Base-by-base conservation (phyloP, 1,140 invertebrate genomes). In the Anthonomus grandis region DNA sequence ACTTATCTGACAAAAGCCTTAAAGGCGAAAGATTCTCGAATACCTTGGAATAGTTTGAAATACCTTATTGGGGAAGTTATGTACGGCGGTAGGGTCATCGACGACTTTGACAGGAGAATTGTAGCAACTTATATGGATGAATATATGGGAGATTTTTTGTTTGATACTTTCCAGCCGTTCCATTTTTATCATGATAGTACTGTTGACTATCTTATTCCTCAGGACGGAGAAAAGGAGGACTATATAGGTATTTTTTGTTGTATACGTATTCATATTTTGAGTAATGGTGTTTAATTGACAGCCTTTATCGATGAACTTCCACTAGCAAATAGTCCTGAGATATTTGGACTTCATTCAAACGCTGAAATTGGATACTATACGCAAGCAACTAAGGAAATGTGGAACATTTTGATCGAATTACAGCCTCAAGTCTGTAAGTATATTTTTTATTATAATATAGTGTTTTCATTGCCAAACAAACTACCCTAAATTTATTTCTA, bases 361-460 rank as follows among this genome's bases (percentile, higher is more conserved):
- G 92, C 91, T 5, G 92, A 95, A 80, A 95, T 95, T 69, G 85
- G 85, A n/a, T 90, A 90, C 71, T 93, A 92, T 70, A 93, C 89
- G 31, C 82, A 89, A 72, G 86, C 89, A 0, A 85, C 87, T 4
- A 84, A 85, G 64, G 84, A 86, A 66, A 91, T 95, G 78, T 94
- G 90, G 90, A 78, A 64, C 37, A 83, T 89, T 73, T 76, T 95
- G 39, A 86, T 93, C 62, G 87, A 93, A 66, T 74, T 94, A 23
- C 91, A 95, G 70, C 91, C 92, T 15, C 89, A 93, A 76, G 88
- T 87, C 47, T 85, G 89, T 88, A 74, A 75, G 57, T 59, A 22
- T 22, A 2, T 12, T 21, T 10, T 21, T 21, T 10, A 41, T 3
- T 9, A 41, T 2, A 9, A 41, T 34, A 12, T 34, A 34, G 10